Evolutionary conservation across 1,140 invertebrate genomes (phyloP).

Genomic region (Gryllus bimaculatus): DNA sequence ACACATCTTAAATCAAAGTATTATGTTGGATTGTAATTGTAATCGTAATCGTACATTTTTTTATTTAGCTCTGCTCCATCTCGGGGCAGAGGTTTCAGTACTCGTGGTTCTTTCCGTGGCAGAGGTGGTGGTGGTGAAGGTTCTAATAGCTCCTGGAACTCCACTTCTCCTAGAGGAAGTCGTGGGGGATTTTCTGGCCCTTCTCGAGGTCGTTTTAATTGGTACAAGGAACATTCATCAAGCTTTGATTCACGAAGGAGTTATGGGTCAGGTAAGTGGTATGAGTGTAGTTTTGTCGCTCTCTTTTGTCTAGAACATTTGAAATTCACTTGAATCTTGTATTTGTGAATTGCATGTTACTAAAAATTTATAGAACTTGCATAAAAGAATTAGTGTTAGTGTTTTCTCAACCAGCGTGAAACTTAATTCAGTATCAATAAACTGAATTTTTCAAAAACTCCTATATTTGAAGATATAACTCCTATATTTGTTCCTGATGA

Average conservation of each 20-base stretch:
- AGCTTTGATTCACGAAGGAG: constrained; percentile 33
- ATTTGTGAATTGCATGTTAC: too few relatives aligned
- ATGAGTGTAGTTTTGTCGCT: background rate
- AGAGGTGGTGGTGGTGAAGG: constrained; percentile 29
- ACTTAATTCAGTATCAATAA: too few relatives aligned
- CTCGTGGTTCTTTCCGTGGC: constrained; percentile 32
- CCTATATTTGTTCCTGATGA: too few relatives aligned
- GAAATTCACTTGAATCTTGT: too few relatives aligned
- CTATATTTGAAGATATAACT: too few relatives aligned
- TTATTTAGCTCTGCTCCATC: background rate
- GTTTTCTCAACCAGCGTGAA: too few relatives aligned
- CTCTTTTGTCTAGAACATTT: background rate
- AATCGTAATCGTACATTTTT: too few relatives aligned
- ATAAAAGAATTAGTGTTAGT: too few relatives aligned
- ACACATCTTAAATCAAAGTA: too few relatives aligned
- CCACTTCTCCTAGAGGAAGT: constrained; percentile 29
- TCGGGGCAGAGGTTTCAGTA: constrained; percentile 35
- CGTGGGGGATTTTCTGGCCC: constrained; percentile 18
- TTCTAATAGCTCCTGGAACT: constrained; percentile 29
- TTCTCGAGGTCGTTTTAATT: constrained; percentile 15
- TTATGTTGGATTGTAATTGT: too few relatives aligned
- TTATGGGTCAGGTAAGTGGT: constrained; percentile 32
- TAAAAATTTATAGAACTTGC: too few relatives aligned
- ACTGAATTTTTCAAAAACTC: too few relatives aligned
- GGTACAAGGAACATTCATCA: constrained; percentile 22